Percentiles rank a stretch among this genome's conserved stretches.
Conservation (phyloP, 2,797 vertebrate genomes). For the Pseudomugil tenellus region DNA sequence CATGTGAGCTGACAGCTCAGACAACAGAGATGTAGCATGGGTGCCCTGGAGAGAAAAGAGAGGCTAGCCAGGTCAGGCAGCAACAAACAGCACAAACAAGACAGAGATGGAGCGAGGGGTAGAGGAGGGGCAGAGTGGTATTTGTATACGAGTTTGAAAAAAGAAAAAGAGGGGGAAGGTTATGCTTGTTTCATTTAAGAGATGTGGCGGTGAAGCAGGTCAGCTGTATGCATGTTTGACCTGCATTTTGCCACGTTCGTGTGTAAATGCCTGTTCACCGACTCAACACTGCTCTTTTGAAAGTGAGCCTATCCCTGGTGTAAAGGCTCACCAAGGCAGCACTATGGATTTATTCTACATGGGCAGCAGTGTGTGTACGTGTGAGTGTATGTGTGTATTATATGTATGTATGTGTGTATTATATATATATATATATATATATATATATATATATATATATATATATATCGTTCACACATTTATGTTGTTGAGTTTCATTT, state of each 20-base stretch:
- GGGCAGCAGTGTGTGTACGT: no score
- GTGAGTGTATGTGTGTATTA: no score
- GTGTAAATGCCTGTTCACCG: slow-evolving; percentile 25
- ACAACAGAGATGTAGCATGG: slow-evolving; percentile 69
- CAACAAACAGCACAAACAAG: slow-evolving; percentile 78
- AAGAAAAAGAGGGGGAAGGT: slow-evolving; percentile 24
- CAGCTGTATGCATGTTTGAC: slow-evolving; percentile 25
- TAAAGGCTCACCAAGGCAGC: slow-evolving; percentile 7
- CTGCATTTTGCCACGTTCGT: slow-evolving; percentile 35
- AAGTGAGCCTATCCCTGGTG: slow-evolving; percentile 5
- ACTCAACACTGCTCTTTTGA: slow-evolving; percentile 10
- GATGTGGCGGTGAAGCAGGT: slow-evolving; percentile 27
- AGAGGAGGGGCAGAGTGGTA: slow-evolving; percentile 2
- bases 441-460: no score
- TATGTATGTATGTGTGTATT: no score
- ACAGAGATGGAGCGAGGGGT: slow-evolving; percentile 63
- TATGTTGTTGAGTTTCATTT: no score
- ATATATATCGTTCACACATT: no score
- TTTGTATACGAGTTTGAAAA: slow-evolving; percentile 23
- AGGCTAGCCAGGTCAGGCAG: slow-evolving; percentile 60
- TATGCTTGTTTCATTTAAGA: slow-evolving; percentile 27
- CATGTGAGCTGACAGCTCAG: slow-evolving; percentile 69
- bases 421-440: no score
- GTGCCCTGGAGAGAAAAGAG: slow-evolving; percentile 61
- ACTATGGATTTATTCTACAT: not conserved